Evolutionary conservation across 1,140 invertebrate genomes (phyloP).

Genomic region (Bombus pascuorum): DNA sequence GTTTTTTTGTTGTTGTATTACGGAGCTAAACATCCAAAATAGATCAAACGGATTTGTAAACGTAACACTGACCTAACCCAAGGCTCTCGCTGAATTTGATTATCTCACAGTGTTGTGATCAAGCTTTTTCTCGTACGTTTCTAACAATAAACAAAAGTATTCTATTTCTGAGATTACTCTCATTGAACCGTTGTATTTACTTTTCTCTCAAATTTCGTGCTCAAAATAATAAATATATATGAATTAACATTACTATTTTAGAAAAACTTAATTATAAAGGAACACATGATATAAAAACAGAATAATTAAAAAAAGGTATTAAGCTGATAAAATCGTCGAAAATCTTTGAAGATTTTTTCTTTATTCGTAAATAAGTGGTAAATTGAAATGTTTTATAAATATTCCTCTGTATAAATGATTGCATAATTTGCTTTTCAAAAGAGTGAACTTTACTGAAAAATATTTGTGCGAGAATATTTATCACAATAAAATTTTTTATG

Average conservation of each 20-base stretch:
- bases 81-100: conserved; percentile 35
- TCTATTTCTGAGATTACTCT: conserved; percentile 12
- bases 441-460: background rate
- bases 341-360: background rate
- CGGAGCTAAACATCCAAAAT: background rate
- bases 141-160: conserved; percentile 4
- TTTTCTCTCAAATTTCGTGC: background rate
- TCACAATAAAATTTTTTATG: background rate
- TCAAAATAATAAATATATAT: background rate
- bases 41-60: conserved; percentile 5
- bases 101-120: conserved; percentile 21
- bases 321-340: background rate
- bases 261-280: background rate
- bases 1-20: background rate
- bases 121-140: background rate
- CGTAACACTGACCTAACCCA: conserved; percentile 31
- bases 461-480: background rate
- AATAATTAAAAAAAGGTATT: background rate
- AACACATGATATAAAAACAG: background rate
- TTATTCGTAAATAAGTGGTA: background rate
- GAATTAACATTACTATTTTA: background rate
- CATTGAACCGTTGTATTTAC: background rate
- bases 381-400: background rate
- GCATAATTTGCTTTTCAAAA: background rate
- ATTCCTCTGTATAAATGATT: background rate